Conservation (phyloP, 2,797 vertebrate species). For the Acipenser transmontanus region DNA sequence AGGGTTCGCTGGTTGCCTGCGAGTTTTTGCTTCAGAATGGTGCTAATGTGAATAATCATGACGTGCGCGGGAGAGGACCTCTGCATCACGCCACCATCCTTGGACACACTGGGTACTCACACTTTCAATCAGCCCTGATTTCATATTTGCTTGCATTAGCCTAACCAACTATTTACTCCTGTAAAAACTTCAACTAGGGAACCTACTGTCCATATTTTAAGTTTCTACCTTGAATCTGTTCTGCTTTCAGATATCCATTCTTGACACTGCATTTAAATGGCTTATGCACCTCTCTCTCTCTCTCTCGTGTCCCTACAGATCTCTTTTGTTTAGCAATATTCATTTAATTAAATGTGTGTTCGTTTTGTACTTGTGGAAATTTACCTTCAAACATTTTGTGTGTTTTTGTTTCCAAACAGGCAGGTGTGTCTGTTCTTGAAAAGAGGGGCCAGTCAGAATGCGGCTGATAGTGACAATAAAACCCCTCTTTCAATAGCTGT, state of each 20-base stretch:
- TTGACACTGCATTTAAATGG: neutral
- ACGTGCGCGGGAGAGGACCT: conserved; percentile 80
- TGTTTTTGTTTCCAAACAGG: conserved; percentile 45
- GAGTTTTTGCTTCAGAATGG: conserved; percentile 96
- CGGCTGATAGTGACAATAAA: conserved; percentile 84
- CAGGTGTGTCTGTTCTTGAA: conserved; percentile 97
- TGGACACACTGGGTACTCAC: conserved; percentile 83
- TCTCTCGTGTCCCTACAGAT: too few relatives aligned
- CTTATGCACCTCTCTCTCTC: too few relatives aligned
- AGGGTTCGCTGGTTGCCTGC: conserved; percentile 93
- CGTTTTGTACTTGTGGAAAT: too few relatives aligned
- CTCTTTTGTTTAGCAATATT: too few relatives aligned
- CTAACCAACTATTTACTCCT: too few relatives aligned
- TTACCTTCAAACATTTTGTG: neutral
- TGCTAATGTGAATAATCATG: conserved; percentile 89
- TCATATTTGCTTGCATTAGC: too few relatives aligned
- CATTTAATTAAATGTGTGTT: too few relatives aligned
- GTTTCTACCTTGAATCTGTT: too few relatives aligned
- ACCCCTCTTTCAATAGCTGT: conserved; percentile 87
- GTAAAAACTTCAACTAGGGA: too few relatives aligned
- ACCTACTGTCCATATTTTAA: too few relatives aligned
- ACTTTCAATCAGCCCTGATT: too few relatives aligned
- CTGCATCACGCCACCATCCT: conserved; percentile 91
- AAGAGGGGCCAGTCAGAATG: conserved; percentile 94
- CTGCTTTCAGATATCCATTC: neutral